Conservation (phyloP, 2,113 vertebrate species). For the Gavia stellata region DNA sequence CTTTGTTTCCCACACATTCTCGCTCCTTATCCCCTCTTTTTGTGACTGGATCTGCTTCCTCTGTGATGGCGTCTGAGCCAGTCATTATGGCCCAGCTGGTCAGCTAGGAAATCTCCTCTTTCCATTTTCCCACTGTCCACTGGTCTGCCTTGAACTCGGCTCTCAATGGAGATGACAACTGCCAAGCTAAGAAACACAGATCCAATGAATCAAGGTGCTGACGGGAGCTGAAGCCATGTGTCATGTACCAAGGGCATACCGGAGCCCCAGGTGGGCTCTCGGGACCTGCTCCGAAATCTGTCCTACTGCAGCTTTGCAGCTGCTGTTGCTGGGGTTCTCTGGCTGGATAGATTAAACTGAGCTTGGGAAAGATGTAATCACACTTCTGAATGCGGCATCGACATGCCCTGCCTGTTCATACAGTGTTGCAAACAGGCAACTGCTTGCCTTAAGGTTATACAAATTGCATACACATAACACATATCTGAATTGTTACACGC, state of each 20-base stretch:
- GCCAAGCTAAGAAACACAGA: neutral
- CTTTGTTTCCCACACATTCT: neutral
- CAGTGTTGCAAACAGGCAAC: neutral
- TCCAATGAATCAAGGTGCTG: neutral
- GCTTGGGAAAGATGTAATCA: neutral
- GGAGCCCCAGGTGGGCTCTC: neutral
- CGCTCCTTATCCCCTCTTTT: neutral
- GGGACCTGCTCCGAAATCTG: neutral
- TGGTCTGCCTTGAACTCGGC: neutral
- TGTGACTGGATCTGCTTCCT: neutral
- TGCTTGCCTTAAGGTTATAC: neutral
- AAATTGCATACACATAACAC: neutral
- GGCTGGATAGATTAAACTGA: neutral
- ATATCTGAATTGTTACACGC: neutral
- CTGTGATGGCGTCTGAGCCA: neutral
- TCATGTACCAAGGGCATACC: neutral
- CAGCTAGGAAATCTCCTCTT: neutral
- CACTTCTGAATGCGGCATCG: neutral
- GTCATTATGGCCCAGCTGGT: neutral
- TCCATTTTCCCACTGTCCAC: neutral
- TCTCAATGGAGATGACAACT: neutral
- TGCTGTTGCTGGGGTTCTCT: neutral
- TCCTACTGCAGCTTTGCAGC: neutral
- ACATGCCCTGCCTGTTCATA: neutral
- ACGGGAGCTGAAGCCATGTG: accelerated